These are phyloP conservation scores for Turritopsis dohrnii DNA, from an alignment of 30 jellyfish, hydroid and myxozoan genomes.

Conservation along the genomic window DNA sequence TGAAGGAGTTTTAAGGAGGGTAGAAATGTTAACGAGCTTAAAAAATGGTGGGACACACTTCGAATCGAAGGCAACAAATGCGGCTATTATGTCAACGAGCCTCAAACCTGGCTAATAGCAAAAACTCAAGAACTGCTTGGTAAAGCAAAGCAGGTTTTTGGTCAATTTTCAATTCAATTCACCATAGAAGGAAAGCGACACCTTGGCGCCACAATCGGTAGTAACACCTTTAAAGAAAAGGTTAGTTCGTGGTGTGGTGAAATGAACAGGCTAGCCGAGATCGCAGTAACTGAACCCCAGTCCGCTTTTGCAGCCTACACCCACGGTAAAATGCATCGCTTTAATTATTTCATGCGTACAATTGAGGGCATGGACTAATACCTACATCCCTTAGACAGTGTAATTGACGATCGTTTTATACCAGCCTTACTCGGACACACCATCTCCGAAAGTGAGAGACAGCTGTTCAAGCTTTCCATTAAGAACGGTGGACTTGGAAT, in stretches of 20 bases:
- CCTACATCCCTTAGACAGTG: background rate
- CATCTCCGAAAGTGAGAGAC: conserved; percentile 16
- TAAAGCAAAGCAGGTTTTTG: background rate
- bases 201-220: background rate
- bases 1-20: no score
- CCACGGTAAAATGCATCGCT: background rate
- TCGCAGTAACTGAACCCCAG: background rate
- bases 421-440: background rate
- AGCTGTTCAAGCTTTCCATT: background rate
- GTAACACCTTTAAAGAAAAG: background rate
- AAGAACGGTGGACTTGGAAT: conserved; percentile 25
- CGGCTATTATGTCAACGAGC: background rate
- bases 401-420: background rate
- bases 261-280: background rate
- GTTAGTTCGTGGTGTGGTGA: background rate
- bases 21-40: no score
- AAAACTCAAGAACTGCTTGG: background rate
- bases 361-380: no score
- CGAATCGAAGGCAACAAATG: background rate
- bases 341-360: no score
- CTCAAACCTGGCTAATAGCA: background rate
- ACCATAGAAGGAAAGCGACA: background rate
- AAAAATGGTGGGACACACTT: background rate
- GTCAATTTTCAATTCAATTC: background rate
- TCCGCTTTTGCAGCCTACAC: background rate